phyloP scores from a whole-genome alignment of 2,888 invertebrate genomes.

The Drosophila robusta region DNA sequence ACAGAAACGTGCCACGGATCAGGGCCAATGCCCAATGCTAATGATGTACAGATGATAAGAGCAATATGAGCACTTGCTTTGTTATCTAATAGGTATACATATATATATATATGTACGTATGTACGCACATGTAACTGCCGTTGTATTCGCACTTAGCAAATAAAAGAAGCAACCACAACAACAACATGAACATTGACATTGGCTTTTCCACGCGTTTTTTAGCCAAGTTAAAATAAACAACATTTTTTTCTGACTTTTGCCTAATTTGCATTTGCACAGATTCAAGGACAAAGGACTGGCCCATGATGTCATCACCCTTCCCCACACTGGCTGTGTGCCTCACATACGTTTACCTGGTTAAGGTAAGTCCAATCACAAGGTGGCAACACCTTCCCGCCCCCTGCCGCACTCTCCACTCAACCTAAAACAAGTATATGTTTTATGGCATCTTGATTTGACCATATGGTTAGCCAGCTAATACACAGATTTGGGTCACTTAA shows the following conservation, averaged over 20 bases:
- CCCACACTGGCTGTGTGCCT: slow-evolving; percentile 96
- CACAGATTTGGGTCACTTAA: slow-evolving; percentile 44
- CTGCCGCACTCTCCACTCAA: no score
- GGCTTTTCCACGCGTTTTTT: slow-evolving; percentile 1
- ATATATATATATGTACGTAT: background rate
- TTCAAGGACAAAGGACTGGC: slow-evolving; percentile 95
- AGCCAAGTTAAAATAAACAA: background rate
- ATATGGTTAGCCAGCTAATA: slow-evolving; percentile 1
- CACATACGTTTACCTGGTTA: slow-evolving; percentile 95
- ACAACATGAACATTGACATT: slow-evolving; percentile 8
- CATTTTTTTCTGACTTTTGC: slow-evolving; percentile 43
- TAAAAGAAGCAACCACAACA: background rate
- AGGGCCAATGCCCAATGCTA: slow-evolving; percentile 58
- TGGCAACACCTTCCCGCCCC: background rate
- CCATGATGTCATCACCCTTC: slow-evolving; percentile 96
- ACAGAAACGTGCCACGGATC: slow-evolving; percentile 31
- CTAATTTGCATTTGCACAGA: slow-evolving; percentile 86
- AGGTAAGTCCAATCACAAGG: slow-evolving; percentile 86
- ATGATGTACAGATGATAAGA: slow-evolving; percentile 65
- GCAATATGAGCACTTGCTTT: slow-evolving; percentile 19
- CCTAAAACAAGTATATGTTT: slow-evolving; percentile 24
- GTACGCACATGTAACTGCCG: slow-evolving; percentile 14
- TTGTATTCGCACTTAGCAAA: slow-evolving; percentile 6
- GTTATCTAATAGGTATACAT: slow-evolving; percentile 47
- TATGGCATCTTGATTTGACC: slow-evolving; percentile 10